These are phyloP conservation scores for Leptodactylus fallax DNA, from an alignment of 2,797 vertebrate genomes.

Conservation along the genomic window DNA sequence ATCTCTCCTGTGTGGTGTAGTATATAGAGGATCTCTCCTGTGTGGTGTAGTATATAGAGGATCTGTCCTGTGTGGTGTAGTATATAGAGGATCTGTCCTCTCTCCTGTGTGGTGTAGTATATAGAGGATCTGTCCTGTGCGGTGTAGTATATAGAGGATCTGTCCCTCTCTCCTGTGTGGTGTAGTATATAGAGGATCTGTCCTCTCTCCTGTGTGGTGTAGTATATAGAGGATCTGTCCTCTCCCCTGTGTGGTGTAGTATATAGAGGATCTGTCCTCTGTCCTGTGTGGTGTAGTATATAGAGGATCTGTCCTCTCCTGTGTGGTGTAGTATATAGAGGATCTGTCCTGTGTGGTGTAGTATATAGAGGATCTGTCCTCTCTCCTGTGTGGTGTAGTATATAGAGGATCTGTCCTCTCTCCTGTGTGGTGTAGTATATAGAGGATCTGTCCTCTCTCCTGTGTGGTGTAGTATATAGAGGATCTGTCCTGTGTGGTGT, in stretches of 20 bases:
- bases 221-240: conserved; percentile 11
- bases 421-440: conserved; percentile 18
- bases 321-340: conserved; percentile 16
- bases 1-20: conserved; percentile 3
- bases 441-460: conserved; percentile 9
- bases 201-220: conserved; percentile 19
- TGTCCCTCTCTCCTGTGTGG: conserved; percentile 14
- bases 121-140: neutral
- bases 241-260: neutral
- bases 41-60: conserved; percentile 22
- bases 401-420: neutral
- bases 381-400: conserved; percentile 11
- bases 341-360: neutral
- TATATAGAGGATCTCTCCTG: conserved; percentile 6
- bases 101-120: conserved; percentile 21
- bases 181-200: neutral
- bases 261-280: conserved; percentile 3
- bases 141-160: conserved; percentile 17
- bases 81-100: neutral
- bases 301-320: neutral
- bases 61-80: neutral
- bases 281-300: conserved; percentile 22
- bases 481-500: neutral
- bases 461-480: conserved; percentile 13
- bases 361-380: neutral